Evolutionary conservation across 2,888 invertebrate species (phyloP).

Genomic region (Metallyticus violacea): DNA sequence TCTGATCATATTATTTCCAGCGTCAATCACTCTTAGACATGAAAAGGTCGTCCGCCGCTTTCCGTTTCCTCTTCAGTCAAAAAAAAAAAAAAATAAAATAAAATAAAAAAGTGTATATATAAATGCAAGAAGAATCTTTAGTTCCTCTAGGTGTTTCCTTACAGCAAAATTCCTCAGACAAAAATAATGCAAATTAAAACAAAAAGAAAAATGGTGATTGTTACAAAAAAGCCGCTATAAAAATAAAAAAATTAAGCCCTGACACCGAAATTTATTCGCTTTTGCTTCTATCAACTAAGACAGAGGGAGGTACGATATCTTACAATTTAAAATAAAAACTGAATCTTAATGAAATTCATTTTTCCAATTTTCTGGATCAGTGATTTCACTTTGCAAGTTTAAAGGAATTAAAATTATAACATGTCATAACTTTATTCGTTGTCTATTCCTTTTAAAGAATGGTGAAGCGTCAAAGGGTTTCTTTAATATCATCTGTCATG

Average conservation of each 20-base stretch:
- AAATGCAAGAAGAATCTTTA: too few relatives aligned
- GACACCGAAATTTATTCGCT: background rate
- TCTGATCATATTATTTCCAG: slow-evolving; percentile 20
- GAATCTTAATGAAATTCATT: background rate
- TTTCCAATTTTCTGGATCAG: background rate
- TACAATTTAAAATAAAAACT: background rate
- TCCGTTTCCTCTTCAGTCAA: background rate
- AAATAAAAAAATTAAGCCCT: too few relatives aligned
- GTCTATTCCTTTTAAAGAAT: background rate
- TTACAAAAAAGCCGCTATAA: background rate
- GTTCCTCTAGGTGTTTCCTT: too few relatives aligned
- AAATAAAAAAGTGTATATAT: too few relatives aligned
- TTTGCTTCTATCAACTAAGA: background rate
- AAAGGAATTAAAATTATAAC: background rate
- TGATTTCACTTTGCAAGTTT: background rate
- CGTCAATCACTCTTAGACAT: slow-evolving; percentile 10
- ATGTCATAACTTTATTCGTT: background rate
- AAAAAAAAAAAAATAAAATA: background rate
- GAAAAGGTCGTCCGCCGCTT: background rate
- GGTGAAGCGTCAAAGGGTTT: background rate
- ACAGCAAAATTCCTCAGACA: too few relatives aligned
- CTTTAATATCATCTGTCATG: background rate
- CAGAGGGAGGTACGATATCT: background rate
- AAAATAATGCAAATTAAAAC: background rate
- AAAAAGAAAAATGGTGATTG: background rate